These are phyloP conservation scores for Colostygia pectinataria DNA, from an alignment of 2,888 invertebrate genomes.

Conservation along the genomic window DNA sequence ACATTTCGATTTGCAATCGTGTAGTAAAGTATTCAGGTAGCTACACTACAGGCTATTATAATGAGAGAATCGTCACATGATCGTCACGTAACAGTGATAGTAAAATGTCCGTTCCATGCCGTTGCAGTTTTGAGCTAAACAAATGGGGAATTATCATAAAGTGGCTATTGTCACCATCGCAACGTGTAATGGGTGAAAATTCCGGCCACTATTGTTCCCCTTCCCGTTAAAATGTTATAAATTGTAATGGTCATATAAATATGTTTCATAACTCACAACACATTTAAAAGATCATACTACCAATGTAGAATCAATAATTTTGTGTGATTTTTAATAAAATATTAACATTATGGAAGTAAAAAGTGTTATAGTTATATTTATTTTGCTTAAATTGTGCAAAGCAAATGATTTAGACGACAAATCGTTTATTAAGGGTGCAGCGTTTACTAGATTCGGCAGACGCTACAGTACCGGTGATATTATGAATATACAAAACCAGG, in stretches of 20 bases:
- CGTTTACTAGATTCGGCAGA: constrained; percentile 41
- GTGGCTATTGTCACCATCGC: constrained; percentile 50
- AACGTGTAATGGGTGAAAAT: constrained; percentile 44
- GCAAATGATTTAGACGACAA: constrained; percentile 37
- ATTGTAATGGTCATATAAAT: constrained; percentile 25
- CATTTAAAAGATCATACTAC: neutral
- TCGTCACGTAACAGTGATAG: constrained; percentile 15
- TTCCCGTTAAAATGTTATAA: constrained; percentile 36
- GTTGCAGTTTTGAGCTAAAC: constrained; percentile 42
- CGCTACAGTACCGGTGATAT: constrained; percentile 19
- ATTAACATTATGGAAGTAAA: constrained; percentile 5
- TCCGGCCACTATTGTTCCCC: constrained; percentile 46
- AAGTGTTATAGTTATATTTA: constrained; percentile 12
- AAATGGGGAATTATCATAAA: constrained; percentile 52
- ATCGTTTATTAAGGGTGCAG: constrained; percentile 31
- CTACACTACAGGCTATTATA: too few relatives aligned
- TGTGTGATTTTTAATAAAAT: neutral
- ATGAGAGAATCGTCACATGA: neutral
- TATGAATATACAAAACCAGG: constrained; percentile 35
- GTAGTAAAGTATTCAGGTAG: too few relatives aligned
- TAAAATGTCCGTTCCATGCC: constrained; percentile 42
- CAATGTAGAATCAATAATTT: neutral
- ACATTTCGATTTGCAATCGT: too few relatives aligned
- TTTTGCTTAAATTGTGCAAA: constrained; percentile 41
- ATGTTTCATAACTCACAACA: constrained; percentile 21